Percentiles rank a stretch among this genome's conserved stretches.
Conservation (phyloP, 2,797 vertebrate species). For the Pseudochaenichthys georgianus region DNA sequence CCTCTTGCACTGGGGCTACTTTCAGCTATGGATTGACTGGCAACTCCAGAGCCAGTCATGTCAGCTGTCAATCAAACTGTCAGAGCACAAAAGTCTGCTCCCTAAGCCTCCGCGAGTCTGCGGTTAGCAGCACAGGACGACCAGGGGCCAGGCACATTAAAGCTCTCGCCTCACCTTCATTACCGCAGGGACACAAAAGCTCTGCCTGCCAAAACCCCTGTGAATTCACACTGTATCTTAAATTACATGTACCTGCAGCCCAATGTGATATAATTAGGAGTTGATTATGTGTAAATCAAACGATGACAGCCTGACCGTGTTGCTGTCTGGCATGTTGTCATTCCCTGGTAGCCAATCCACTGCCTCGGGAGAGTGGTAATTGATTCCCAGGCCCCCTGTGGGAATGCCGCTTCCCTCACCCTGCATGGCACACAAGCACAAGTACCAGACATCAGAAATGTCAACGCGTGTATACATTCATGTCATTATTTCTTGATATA, state of each 20-base stretch:
- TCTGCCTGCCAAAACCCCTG: slow-evolving; percentile 66
- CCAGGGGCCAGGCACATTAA: slow-evolving; percentile 70
- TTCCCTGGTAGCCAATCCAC: slow-evolving; percentile 90
- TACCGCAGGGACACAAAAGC: slow-evolving; percentile 64
- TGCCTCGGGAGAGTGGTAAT: slow-evolving; percentile 94
- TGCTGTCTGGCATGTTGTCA: slow-evolving; percentile 93
- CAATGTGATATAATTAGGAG: slow-evolving; percentile 87
- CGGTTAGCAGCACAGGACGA: slow-evolving; percentile 46
- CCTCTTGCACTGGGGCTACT: slow-evolving; percentile 62
- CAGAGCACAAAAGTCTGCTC: slow-evolving; percentile 57
- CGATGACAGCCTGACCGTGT: slow-evolving; percentile 69
- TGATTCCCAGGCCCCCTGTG: slow-evolving; percentile 92
- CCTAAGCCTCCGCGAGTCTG: slow-evolving; percentile 54
- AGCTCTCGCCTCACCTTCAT: slow-evolving; percentile 65
- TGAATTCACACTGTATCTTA: slow-evolving; percentile 66
- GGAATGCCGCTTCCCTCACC: slow-evolving; percentile 89
- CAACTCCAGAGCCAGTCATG: slow-evolving; percentile 76
- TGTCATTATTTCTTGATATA: slow-evolving; percentile 90
- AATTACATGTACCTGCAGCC: slow-evolving; percentile 73
- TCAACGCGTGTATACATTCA: slow-evolving; percentile 83
- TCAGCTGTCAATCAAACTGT: slow-evolving; percentile 83
- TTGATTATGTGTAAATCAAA: slow-evolving; percentile 88
- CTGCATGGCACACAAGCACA: slow-evolving; percentile 86
- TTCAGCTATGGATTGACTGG: slow-evolving; percentile 70
- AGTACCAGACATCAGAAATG: slow-evolving; percentile 87